phyloP scores from a whole-genome alignment of 1,140 invertebrate genomes.

The Sminthurides bifidus region DNA sequence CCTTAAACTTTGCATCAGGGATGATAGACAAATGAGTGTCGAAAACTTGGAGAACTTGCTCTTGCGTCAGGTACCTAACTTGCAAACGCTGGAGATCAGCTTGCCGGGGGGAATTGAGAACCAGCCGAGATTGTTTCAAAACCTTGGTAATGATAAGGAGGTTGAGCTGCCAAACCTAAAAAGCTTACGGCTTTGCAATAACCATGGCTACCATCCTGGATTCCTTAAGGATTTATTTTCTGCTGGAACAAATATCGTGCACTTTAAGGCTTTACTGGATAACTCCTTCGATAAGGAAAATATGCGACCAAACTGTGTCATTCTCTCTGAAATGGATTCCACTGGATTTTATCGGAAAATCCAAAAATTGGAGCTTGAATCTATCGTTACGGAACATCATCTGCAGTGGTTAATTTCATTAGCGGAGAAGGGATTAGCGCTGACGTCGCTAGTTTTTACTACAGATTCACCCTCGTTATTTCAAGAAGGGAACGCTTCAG shows the following conservation, averaged over 20 bases:
- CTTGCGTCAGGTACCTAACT: neutral
- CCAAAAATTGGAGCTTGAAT: neutral
- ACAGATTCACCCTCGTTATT: constrained; percentile 1
- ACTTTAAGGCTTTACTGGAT: neutral
- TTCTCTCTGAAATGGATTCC: neutral
- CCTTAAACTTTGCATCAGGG: neutral
- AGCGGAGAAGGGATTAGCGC: neutral
- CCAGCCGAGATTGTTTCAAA: neutral
- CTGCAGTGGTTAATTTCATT: neutral
- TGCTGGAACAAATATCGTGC: neutral
- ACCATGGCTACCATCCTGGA: constrained; percentile 1
- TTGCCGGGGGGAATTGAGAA: neutral
- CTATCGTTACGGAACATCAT: neutral
- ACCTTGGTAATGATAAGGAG: neutral
- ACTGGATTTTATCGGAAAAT: neutral
- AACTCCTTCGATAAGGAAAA: neutral
- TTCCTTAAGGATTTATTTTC: neutral
- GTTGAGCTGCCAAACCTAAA: neutral
- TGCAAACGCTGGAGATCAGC: constrained; percentile 1
- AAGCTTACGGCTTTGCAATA: neutral
- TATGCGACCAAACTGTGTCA: neutral
- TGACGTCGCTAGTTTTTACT: neutral
- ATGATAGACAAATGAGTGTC: neutral
- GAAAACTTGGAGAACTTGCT: neutral
- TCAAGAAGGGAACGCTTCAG: neutral